These are phyloP conservation scores for Ametastegia equiseti DNA, from an alignment of 2,888 invertebrate species.

Conservation along the genomic window DNA sequence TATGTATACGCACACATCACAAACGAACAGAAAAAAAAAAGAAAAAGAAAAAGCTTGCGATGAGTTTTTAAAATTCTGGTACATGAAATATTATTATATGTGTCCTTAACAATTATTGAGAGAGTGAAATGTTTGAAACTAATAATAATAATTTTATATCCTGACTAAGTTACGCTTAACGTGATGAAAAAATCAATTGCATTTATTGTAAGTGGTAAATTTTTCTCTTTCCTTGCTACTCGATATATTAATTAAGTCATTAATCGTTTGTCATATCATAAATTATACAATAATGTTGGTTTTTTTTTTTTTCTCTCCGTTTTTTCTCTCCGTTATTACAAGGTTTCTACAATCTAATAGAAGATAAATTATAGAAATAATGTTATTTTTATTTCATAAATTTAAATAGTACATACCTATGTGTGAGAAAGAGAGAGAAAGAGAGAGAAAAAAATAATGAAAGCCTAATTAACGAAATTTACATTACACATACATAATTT, in stretches of 20 bases:
- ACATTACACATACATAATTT: too few species aligned
- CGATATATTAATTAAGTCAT: constrained; percentile 56
- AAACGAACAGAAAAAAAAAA: too few species aligned
- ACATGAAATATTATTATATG: constrained; percentile 14
- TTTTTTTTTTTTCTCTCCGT: too few species aligned
- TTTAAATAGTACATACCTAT: constrained; percentile 33
- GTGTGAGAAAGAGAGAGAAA: background rate
- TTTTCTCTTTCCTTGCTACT: constrained; percentile 25
- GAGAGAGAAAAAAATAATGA: background rate
- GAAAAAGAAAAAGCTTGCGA: background rate
- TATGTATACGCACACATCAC: constrained; percentile 15
- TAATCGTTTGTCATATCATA: constrained; percentile 13
- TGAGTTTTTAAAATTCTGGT: constrained; percentile 24
- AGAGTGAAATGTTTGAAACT: constrained; percentile 48
- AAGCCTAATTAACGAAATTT: background rate
- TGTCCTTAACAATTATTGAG: constrained; percentile 37
- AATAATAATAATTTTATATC: constrained; percentile 53
- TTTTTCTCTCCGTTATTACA: constrained; percentile 34
- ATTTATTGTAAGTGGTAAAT: constrained; percentile 65
- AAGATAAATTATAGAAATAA: constrained; percentile 43
- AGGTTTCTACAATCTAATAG: constrained; percentile 42
- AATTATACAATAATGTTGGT: too few species aligned
- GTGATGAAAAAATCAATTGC: constrained; percentile 53
- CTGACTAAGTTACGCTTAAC: constrained; percentile 34
- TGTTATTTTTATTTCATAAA: constrained; percentile 36